Evolutionary conservation across 1,140 invertebrate species (phyloP), one percentile per base, ranked within the genome.

Genomic region (Zaprionus capensis): DNA sequence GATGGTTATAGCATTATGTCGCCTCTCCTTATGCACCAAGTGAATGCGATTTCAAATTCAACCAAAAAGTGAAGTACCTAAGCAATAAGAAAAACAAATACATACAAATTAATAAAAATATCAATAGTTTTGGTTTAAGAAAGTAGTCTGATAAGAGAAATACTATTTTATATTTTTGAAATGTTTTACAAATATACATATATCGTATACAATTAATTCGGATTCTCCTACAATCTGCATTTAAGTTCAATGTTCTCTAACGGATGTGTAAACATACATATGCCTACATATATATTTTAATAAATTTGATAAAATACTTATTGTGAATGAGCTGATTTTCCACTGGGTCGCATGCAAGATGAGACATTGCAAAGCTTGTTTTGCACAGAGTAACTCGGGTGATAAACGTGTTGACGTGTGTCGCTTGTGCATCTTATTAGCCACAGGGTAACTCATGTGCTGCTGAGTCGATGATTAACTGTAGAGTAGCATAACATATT

Each of bases 1-100:
- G 90, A 91, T 80, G 90, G 90, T 6, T 91, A 91, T 53, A 91
- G 88, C 44, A 76, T 91, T 22, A 91, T 91, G 90, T 79, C 84
- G 12, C 90, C 90, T 11, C 62, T 91, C 7, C 31, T 87, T 38
- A 61, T 14, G 41, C 73, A 81, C 53, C 75, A 76, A 34, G 28
- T 53, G 28, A 63, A 22, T 63, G 17, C 46, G 17, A 51, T 12
- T 49, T 49, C n/a, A 49, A 49, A 49, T 20, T 49, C 4, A 51
- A 24, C 46, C 46, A 51, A 51, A 51, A 51, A 51, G 20, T 51
- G 46, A 51, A 51, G 46, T 51, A 51, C 20, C 46, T 51, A 51
- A 46, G 24, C 5, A 14, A 51, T 24, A 51, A 51, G n/a, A 49
- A 22, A 51, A 12, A 24, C 9, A 22, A 51, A 24, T 51, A 51